phyloP scores from a whole-genome alignment of 2,113 vertebrate species.

The Ptilorrhoa leucosticta region DNA sequence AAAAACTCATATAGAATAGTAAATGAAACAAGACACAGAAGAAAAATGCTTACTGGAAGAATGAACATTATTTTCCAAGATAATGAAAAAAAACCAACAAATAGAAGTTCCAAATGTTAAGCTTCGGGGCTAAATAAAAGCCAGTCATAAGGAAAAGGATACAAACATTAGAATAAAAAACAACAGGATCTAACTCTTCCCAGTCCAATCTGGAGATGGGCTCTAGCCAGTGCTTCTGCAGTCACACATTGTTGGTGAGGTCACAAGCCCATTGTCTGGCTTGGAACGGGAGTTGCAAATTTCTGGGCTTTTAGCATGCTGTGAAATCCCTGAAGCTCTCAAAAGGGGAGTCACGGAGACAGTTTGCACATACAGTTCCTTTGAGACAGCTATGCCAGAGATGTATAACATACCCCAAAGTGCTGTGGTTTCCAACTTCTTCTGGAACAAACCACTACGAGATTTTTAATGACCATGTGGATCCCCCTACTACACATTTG shows the following conservation, averaged over 20 bases:
- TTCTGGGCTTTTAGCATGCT: background rate
- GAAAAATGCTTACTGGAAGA: conserved; percentile 11
- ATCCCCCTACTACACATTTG: background rate
- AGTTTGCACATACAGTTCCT: background rate
- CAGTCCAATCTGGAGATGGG: background rate
- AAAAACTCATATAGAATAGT: background rate
- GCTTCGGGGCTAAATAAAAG: conserved; percentile 53
- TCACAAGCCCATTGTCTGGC: conserved; percentile 6
- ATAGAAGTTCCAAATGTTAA: conserved; percentile 37
- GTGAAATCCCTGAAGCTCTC: background rate
- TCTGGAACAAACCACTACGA: background rate
- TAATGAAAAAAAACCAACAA: background rate
- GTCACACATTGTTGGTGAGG: background rate
- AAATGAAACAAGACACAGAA: conserved; percentile 22
- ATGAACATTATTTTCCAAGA: conserved; percentile 1
- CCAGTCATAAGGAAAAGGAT: background rate
- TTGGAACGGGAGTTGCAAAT: background rate
- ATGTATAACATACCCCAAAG: background rate
- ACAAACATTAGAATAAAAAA: conserved; percentile 10
- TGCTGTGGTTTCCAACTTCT: background rate
- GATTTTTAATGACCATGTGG: background rate
- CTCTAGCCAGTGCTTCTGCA: background rate
- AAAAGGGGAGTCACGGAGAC: background rate
- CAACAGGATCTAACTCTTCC: conserved; percentile 19
- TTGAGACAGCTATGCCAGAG: background rate